These are phyloP conservation scores for Congeria kusceri DNA, from an alignment of 2,888 invertebrate genomes.

Conservation along the genomic window DNA sequence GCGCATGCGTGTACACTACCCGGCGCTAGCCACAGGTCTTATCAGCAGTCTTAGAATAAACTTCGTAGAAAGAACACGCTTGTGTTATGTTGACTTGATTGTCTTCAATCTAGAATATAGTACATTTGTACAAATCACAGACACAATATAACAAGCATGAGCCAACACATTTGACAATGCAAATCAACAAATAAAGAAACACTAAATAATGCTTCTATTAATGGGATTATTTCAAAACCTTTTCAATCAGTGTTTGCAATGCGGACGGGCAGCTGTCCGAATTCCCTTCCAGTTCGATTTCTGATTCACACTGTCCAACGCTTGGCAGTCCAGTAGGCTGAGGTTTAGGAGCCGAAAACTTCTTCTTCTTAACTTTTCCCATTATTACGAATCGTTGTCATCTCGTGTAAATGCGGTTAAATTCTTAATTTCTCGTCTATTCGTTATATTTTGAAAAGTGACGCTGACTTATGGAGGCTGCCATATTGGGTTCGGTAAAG, in stretches of 20 bases:
- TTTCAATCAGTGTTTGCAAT: constrained; percentile 61
- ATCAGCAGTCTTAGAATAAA: too few relatives aligned
- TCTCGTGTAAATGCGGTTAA: background rate
- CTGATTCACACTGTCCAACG: constrained; percentile 68
- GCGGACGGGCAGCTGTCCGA: constrained; percentile 36
- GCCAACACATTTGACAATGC: too few relatives aligned
- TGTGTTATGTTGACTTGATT: too few relatives aligned
- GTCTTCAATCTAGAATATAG: too few relatives aligned
- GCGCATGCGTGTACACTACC: too few relatives aligned
- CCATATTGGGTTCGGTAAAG: constrained; percentile 23
- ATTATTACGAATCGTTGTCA: constrained; percentile 45
- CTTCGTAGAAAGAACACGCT: too few relatives aligned
- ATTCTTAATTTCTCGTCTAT: background rate
- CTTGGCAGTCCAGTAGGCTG: constrained; percentile 75
- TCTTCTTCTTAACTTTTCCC: constrained; percentile 79
- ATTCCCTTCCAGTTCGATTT: constrained; percentile 45
- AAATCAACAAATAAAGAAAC: too few relatives aligned
- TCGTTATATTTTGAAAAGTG: background rate
- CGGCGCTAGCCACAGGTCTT: too few relatives aligned
- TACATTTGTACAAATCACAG: too few relatives aligned
- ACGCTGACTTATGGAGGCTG: constrained; percentile 35
- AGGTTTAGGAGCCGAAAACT: constrained; percentile 68
- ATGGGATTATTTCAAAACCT: constrained; percentile 33
- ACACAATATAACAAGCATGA: too few relatives aligned
- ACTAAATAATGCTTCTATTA: too few relatives aligned